These are phyloP conservation scores for Drosophila funebris DNA, from an alignment of 1,140 invertebrate genomes.

Conservation along the genomic window DNA sequence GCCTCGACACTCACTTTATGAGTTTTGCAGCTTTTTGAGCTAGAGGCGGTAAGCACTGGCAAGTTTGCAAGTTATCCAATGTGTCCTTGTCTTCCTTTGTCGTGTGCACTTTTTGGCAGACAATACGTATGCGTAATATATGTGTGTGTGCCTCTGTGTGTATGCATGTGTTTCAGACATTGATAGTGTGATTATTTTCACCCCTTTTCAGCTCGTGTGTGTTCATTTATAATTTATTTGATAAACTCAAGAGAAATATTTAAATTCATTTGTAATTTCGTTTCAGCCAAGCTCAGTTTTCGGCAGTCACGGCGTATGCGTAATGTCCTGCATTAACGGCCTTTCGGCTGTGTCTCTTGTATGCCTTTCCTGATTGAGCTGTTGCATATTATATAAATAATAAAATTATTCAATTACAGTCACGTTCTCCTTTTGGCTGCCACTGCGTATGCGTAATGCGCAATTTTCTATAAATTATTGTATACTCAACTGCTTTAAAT, in stretches of 20 bases:
- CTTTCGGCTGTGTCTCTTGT: background rate
- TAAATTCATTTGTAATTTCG: background rate
- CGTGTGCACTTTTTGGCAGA: conserved; percentile 44
- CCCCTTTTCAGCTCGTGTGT: background rate
- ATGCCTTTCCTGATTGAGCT: background rate
- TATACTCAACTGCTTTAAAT: conserved; percentile 1
- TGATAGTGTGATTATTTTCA: background rate
- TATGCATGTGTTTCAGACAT: background rate
- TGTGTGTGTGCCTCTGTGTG: background rate
- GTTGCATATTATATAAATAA: background rate
- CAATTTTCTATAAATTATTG: background rate
- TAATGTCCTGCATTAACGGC: background rate
- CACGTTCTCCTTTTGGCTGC: no score
- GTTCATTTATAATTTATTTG: background rate
- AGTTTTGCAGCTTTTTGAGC: conserved; percentile 13
- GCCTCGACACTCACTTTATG: conserved; percentile 37
- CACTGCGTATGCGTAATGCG: background rate
- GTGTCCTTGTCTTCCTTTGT: conserved; percentile 19
- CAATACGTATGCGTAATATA: conserved; percentile 70
- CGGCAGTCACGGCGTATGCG: background rate
- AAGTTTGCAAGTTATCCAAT: conserved; percentile 23
- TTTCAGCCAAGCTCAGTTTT: background rate
- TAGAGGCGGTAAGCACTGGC: no score
- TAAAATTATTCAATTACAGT: no score
- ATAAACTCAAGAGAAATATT: background rate